phyloP scores from a whole-genome alignment of 2,888 invertebrate species.

The Nomada ruficornis region DNA sequence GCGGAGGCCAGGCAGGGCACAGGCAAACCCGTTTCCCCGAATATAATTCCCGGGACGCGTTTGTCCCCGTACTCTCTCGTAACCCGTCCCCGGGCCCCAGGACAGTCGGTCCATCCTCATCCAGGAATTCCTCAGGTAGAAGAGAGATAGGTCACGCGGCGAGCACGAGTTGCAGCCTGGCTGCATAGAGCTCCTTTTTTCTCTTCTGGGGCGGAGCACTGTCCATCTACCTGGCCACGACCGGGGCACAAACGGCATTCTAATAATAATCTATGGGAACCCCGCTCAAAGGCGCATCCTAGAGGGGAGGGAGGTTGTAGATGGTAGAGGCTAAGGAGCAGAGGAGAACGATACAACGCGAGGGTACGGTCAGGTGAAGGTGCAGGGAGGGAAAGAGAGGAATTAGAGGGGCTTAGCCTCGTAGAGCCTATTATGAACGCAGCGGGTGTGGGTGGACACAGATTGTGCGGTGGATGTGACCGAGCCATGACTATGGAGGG shows the following conservation, averaged over 20 bases:
- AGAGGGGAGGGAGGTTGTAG: constrained; percentile 32
- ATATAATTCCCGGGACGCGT: constrained; percentile 58
- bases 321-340: constrained; percentile 27
- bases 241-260: constrained; percentile 79
- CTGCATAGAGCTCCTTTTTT: constrained; percentile 60
- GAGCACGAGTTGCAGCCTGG: constrained; percentile 66
- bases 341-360: constrained; percentile 20
- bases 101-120: constrained; percentile 59
- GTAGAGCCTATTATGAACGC: constrained; percentile 80
- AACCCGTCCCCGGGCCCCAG: constrained; percentile 33
- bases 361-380: constrained; percentile 40
- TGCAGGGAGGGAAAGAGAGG: constrained; percentile 69
- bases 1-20: not conserved
- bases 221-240: constrained; percentile 80
- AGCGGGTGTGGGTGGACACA: constrained; percentile 77
- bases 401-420: constrained; percentile 79
- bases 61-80: constrained; percentile 28
- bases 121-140: constrained; percentile 66
- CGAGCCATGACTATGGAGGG: constrained; percentile 33
- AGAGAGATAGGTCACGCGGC: constrained; percentile 60
- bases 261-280: constrained; percentile 84
- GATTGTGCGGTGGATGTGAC: constrained; percentile 64
- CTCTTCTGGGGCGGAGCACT: constrained; percentile 77
- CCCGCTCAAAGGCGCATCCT: constrained; percentile 71
- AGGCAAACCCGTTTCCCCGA: constrained; percentile 61